phyloP scores from a whole-genome alignment of 1,140 invertebrate species.

The Neodiprion fabricii region DNA sequence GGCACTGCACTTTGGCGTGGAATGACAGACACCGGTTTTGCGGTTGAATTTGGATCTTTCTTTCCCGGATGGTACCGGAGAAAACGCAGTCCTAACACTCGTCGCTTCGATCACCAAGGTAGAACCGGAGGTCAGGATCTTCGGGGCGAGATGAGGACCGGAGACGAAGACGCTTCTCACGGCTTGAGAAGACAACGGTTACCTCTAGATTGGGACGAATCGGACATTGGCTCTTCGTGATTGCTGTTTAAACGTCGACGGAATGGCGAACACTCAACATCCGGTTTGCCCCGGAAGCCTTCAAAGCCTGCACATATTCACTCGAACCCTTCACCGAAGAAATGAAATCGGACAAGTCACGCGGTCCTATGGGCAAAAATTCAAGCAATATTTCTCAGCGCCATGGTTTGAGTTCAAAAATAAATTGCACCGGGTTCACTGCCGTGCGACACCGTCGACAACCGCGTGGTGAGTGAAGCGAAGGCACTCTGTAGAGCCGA shows the following conservation, averaged over 20 bases:
- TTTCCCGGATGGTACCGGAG: not conserved
- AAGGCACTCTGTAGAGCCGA: not conserved
- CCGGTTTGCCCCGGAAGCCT: not conserved
- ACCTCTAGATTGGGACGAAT: not conserved
- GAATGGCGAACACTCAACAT: not conserved
- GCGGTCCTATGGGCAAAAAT: slow-evolving; percentile 5
- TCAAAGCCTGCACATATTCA: not conserved
- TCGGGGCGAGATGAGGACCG: not conserved
- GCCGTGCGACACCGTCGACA: not conserved
- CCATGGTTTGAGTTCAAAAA: not conserved
- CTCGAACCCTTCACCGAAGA: slow-evolving; percentile 18
- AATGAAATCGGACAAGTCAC: slow-evolving; percentile 15
- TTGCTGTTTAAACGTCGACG: not conserved
- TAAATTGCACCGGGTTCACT: not conserved
- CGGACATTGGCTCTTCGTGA: not conserved
- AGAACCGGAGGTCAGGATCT: no score
- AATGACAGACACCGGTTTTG: no score
- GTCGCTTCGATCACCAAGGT: no score
- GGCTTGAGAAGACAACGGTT: not conserved
- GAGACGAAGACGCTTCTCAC: not conserved
- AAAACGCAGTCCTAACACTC: no score
- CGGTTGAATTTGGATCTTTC: not conserved
- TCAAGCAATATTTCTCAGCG: slow-evolving; percentile 11
- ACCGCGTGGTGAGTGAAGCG: slow-evolving; percentile 1
- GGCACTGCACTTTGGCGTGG: no score